phyloP scores from a whole-genome alignment of 2,797 vertebrate genomes.

The Gallinago stenura region DNA sequence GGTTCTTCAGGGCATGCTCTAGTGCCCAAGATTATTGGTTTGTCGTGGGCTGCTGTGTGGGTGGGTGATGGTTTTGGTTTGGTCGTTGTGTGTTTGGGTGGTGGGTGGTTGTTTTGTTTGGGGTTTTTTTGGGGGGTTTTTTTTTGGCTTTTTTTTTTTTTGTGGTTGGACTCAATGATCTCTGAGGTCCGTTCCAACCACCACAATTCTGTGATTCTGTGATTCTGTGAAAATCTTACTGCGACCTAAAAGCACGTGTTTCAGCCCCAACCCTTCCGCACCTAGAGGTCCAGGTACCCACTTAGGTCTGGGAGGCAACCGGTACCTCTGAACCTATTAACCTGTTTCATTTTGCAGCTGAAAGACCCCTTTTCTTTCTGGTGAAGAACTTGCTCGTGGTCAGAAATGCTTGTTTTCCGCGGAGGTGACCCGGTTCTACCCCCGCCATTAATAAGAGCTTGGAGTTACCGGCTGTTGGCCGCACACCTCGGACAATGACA shows the following conservation, averaged over 20 bases:
- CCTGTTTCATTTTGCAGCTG: neutral
- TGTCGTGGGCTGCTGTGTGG: no score
- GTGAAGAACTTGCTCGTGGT: neutral
- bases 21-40: no score
- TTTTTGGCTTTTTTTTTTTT: no score
- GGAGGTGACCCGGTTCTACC: neutral
- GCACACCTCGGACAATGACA: neutral
- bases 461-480: neutral
- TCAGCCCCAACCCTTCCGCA: neutral
- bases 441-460: neutral
- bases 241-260: neutral
- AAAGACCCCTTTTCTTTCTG: neutral
- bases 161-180: no score
- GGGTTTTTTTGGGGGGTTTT: no score
- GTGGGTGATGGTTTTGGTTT: no score
- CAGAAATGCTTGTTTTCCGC: neutral
- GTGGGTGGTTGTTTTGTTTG: no score
- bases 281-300: neutral
- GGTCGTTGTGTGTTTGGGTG: no score
- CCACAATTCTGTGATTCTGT: no score
- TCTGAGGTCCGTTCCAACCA: no score
- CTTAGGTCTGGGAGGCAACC: neutral
- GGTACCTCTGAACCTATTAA: neutral
- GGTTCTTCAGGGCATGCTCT: no score
- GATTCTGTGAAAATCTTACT: neutral